These are phyloP conservation scores for Prolemur simus DNA, from an alignment of 2,113 vertebrate genomes.

Conservation along the genomic window DNA sequence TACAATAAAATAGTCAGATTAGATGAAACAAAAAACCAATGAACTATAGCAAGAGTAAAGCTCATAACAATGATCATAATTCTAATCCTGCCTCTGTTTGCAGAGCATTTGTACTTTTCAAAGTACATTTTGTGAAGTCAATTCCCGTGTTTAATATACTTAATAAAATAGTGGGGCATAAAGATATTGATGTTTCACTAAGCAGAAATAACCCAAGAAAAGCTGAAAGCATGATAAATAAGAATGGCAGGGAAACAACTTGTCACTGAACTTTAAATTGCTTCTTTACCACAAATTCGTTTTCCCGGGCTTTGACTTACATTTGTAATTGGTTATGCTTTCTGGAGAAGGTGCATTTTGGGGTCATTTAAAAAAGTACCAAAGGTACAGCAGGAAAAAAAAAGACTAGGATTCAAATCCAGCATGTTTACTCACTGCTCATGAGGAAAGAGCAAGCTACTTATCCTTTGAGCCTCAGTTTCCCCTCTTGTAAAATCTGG, in stretches of 20 bases:
- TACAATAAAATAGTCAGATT: neutral
- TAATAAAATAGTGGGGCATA: conserved; percentile 69
- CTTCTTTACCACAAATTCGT: neutral
- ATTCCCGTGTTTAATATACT: conserved; percentile 71
- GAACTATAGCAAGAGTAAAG: conserved; percentile 6
- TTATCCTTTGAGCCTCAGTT: neutral
- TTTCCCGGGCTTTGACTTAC: neutral
- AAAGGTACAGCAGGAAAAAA: neutral
- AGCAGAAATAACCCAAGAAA: conserved; percentile 62
- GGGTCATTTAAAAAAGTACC: neutral
- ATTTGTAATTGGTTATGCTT: neutral
- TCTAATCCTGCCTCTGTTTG: conserved; percentile 38
- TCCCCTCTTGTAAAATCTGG: neutral
- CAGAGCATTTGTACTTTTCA: conserved; percentile 59
- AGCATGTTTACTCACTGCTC: neutral
- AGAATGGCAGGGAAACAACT: neutral
- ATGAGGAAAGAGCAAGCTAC: neutral
- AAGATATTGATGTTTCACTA: conserved; percentile 66
- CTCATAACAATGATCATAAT: conserved; percentile 34
- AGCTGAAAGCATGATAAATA: conserved; percentile 39
- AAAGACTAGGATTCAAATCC: neutral
- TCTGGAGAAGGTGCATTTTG: neutral
- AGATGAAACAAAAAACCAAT: conserved; percentile 12
- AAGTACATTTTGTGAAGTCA: conserved; percentile 60
- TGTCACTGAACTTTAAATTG: neutral